Evolutionary conservation across 2,113 vertebrate species (phyloP).

Genomic region (Falco punctatus): DNA sequence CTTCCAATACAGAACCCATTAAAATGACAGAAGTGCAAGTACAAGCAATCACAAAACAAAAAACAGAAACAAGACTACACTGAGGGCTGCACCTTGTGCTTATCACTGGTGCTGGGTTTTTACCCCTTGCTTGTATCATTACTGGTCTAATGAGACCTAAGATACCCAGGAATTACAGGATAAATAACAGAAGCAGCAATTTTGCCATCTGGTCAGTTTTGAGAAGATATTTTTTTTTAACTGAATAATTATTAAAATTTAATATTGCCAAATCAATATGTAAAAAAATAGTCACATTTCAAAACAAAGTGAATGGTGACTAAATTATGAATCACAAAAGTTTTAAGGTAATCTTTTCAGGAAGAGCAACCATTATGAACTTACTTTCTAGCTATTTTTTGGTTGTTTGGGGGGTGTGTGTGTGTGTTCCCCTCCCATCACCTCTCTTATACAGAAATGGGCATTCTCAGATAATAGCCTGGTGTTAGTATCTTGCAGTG

Average conservation of each 20-base stretch:
- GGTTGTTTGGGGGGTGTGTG: rapidly evolving
- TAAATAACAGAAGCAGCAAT: not conserved
- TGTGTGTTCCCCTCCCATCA: not conserved
- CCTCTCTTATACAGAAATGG: not conserved
- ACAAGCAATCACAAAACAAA: not conserved
- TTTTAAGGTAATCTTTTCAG: not conserved
- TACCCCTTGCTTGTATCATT: not conserved
- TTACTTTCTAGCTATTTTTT: not conserved
- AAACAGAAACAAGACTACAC: not conserved
- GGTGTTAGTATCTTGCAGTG: not conserved
- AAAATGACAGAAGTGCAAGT: not conserved
- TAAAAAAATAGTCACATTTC: not conserved
- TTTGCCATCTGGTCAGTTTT: not conserved
- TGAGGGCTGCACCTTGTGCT: not conserved
- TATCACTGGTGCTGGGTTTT: not conserved
- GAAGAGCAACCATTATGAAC: not conserved
- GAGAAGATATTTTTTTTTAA: not conserved
- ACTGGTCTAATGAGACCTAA: not conserved
- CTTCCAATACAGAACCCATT: not conserved
- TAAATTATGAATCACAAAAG: not conserved
- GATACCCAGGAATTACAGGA: not conserved
- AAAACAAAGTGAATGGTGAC: not conserved
- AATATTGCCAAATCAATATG: not conserved
- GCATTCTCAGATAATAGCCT: not conserved
- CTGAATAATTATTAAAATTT: not conserved